Conservation (phyloP, 2,888 invertebrate genomes). For the Cosmia trapezina region DNA sequence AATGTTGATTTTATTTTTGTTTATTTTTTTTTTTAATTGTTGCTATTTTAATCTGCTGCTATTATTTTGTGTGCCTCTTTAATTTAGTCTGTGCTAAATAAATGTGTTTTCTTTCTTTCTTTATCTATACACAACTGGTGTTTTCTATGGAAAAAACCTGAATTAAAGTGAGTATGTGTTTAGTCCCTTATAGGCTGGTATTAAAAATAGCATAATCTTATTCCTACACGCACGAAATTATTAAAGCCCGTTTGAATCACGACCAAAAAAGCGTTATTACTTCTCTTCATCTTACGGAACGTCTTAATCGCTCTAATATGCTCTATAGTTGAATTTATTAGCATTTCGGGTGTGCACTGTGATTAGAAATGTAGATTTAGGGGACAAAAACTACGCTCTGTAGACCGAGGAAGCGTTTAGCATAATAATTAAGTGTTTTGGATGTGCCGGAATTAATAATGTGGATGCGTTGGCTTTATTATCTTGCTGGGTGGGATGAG, state of each 20-base stretch:
- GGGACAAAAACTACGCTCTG: conserved; percentile 74
- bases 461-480: conserved; percentile 49
- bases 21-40: too few species aligned
- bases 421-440: conserved; percentile 74
- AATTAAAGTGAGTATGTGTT: too few species aligned
- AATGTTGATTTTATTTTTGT: too few species aligned
- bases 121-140: too few species aligned
- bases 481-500: conserved; percentile 14
- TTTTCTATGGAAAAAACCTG: too few species aligned
- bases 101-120: too few species aligned
- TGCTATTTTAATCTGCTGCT: too few species aligned
- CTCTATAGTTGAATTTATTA: conserved; percentile 72
- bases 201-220: not conserved
- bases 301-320: conserved; percentile 46
- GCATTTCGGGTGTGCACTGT: conserved; percentile 61
- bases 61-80: too few species aligned
- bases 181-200: not conserved
- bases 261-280: not conserved
- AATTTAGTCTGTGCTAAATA: too few species aligned
- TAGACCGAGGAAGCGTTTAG: conserved; percentile 69
- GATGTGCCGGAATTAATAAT: conserved; percentile 53
- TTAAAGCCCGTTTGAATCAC: not conserved
- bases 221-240: not conserved
- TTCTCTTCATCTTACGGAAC: conserved; percentile 28
- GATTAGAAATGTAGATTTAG: conserved; percentile 78